Percentiles rank a stretch among this genome's conserved stretches.
Evolutionary conservation across 2,888 invertebrate species (phyloP).

Genomic region (Disparrhopalites patrizii): DNA sequence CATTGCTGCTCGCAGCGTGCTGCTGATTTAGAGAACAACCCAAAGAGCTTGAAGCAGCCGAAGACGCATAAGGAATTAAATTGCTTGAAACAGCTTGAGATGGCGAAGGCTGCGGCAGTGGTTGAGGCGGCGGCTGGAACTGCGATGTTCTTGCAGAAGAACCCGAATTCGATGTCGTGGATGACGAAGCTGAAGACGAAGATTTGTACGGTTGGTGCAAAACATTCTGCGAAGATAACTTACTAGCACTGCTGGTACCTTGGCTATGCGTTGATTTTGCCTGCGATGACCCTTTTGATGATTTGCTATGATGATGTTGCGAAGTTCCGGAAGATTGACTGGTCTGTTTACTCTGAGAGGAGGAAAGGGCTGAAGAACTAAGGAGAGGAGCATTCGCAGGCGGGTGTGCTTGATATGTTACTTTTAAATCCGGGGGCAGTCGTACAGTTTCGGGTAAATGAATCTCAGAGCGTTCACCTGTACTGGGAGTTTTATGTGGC

Average conservation of each 20-base stretch:
- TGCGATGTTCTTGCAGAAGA: constrained; percentile 5
- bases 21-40: constrained; percentile 26
- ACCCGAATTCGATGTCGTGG: constrained; percentile 10
- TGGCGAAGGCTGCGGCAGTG: too few species aligned
- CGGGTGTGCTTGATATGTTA: constrained; percentile 48
- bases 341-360: constrained; percentile 1
- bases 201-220: constrained; percentile 48
- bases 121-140: background rate
- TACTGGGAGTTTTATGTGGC: constrained; percentile 40
- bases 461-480: constrained; percentile 34
- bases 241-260: background rate
- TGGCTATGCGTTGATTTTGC: background rate
- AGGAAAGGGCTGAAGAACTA: constrained; percentile 25
- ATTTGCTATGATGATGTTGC: background rate
- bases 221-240: constrained; percentile 2
- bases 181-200: constrained; percentile 26
- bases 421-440: constrained; percentile 48
- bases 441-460: constrained; percentile 45
- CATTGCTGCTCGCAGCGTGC: constrained; percentile 15
- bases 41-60: constrained; percentile 10
- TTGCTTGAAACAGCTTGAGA: too few species aligned
- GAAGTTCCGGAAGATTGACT: background rate
- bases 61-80: too few species aligned
- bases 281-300: constrained; percentile 16
- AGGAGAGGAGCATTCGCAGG: constrained; percentile 32